Conservation (phyloP, 2,888 invertebrate genomes). For the Ophioninae sp. region DNA sequence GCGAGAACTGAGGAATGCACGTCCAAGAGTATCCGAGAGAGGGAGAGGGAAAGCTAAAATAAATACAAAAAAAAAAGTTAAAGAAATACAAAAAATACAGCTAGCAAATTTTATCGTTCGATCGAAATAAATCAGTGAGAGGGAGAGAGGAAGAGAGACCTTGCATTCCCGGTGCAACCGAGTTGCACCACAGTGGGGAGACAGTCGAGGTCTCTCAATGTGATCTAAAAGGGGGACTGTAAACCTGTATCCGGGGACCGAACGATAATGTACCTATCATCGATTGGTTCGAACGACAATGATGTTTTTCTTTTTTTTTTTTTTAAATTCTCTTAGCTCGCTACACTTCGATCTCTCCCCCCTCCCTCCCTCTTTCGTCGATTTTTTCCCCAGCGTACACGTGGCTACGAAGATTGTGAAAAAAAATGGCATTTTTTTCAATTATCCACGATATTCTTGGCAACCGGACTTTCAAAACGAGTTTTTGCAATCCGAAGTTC, state of each 20-base stretch:
- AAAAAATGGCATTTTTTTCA: neutral
- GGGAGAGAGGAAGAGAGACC: slow-evolving; percentile 36
- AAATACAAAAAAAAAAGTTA: slow-evolving; percentile 6
- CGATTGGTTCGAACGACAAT: slow-evolving; percentile 66
- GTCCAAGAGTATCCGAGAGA: neutral
- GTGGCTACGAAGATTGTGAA: neutral
- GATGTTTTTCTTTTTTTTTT: slow-evolving; percentile 20
- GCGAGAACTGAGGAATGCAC: slow-evolving; percentile 22
- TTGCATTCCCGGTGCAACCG: slow-evolving; percentile 31
- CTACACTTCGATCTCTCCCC: slow-evolving; percentile 48
- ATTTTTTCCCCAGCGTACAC: neutral
- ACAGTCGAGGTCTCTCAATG: slow-evolving; percentile 63
- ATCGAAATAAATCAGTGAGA: slow-evolving; percentile 49
- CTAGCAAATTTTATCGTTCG: slow-evolving; percentile 40
- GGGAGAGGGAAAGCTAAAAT: slow-evolving; percentile 3
- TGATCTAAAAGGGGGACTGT: slow-evolving; percentile 74
- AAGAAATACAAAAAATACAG: slow-evolving; percentile 26
- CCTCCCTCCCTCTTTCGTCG: slow-evolving; percentile 19
- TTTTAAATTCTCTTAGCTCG: neutral
- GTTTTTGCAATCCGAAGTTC: neutral
- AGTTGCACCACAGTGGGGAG: slow-evolving; percentile 27
- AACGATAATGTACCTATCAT: slow-evolving; percentile 75
- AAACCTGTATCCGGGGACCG: slow-evolving; percentile 75
- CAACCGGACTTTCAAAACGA: neutral
- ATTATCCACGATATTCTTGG: neutral